A percentile compares a stretch with the other conserved stretches of the same genome.
Evolutionary conservation across 1,140 invertebrate genomes (phyloP).

Genomic region (Cardiocondyla obscurior): DNA sequence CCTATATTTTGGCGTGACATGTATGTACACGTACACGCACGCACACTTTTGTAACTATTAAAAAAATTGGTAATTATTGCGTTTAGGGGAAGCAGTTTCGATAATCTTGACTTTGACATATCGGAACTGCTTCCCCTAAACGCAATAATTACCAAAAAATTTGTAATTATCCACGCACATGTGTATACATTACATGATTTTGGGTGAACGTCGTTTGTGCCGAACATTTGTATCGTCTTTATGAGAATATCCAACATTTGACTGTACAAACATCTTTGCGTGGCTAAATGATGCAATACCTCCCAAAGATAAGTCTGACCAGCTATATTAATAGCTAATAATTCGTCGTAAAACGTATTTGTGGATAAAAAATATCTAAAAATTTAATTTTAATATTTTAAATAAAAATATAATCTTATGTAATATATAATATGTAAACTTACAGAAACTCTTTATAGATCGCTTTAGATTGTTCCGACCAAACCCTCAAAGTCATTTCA

Average conservation of each 20-base stretch:
- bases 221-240: conserved; percentile 75
- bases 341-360: conserved; percentile 89
- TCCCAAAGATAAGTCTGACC: conserved; percentile 87
- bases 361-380: conserved; percentile 87
- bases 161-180: not conserved
- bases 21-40: not conserved
- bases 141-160: too few relatives aligned
- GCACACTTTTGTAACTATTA: too few relatives aligned
- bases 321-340: conserved; percentile 87
- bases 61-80: not conserved
- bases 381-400: not conserved
- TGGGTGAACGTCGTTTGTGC: conserved; percentile 66
- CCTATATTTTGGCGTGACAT: not conserved
- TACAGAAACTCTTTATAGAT: conserved; percentile 86
- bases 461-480: conserved; percentile 73
- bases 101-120: too few relatives aligned
- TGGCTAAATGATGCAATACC: conserved; percentile 85
- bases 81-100: too few relatives aligned
- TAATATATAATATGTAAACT: conserved; percentile 54
- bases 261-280: conserved; percentile 85
- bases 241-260: conserved; percentile 85
- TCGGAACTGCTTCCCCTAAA: too few relatives aligned
- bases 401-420: not conserved
- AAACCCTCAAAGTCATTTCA: conserved; percentile 85
- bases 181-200: conserved; percentile 63